Conservation (phyloP, 1,140 invertebrate genomes). For the Atta colombica region DNA sequence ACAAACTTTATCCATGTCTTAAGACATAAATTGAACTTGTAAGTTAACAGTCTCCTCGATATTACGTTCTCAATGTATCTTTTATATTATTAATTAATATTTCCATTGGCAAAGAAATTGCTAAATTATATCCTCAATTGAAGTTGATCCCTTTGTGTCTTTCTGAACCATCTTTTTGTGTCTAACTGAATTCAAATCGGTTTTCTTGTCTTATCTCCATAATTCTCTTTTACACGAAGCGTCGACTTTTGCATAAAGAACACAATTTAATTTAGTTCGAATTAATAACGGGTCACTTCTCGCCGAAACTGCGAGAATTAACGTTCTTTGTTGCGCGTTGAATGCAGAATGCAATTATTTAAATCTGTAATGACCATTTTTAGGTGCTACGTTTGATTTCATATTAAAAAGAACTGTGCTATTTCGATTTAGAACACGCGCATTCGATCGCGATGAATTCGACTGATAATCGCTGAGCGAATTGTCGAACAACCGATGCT, state of each 20-base stretch:
- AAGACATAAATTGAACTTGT: not conserved
- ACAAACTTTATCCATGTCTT: constrained; percentile 42
- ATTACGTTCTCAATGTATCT: not conserved
- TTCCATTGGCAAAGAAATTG: not conserved
- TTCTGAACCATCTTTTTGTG: not conserved
- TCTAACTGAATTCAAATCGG: constrained; percentile 27
- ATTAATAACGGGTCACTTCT: constrained; percentile 42
- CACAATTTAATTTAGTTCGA: constrained; percentile 48
- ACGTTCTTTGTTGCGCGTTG: constrained; percentile 17
- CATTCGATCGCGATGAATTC: constrained; percentile 52
- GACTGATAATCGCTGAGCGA: not conserved
- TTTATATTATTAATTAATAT: constrained; percentile 32
- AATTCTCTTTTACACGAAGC: constrained; percentile 37
- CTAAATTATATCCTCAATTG: constrained; percentile 19
- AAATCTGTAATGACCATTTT: constrained; percentile 24
- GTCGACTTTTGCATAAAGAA: constrained; percentile 33
- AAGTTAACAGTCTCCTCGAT: not conserved
- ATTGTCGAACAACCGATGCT: constrained; percentile 63
- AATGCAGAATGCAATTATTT: constrained; percentile 47
- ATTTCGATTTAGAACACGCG: constrained; percentile 27
- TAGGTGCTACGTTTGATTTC: constrained; percentile 52
- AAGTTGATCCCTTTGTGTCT: constrained; percentile 36
- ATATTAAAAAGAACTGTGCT: constrained; percentile 7
- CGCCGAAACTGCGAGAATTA: not conserved
- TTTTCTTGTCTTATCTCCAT: constrained; percentile 32